Conservation (phyloP, 2,888 invertebrate species). For the Nomada flava region DNA sequence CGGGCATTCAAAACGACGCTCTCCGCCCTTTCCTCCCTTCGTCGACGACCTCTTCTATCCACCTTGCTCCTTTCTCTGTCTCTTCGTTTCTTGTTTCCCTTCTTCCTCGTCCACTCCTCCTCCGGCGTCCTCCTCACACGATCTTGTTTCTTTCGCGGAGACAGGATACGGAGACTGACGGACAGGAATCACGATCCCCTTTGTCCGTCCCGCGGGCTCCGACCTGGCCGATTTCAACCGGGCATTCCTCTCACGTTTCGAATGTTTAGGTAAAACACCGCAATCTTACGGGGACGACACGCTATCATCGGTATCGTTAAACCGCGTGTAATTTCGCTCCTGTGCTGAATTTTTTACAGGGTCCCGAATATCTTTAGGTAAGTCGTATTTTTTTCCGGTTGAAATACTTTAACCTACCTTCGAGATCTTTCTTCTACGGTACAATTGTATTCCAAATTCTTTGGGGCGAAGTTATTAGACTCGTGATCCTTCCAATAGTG, state of each 20-base stretch:
- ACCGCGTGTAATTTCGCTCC: conserved; percentile 36
- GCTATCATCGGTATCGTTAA: conserved; percentile 63
- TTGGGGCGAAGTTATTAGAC: no score
- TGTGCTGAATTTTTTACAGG: conserved; percentile 14
- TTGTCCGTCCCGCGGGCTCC: conserved; percentile 69
- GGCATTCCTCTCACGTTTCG: conserved; percentile 73
- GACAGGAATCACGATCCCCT: conserved; percentile 73
- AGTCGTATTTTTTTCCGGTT: no score
- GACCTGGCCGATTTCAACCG: conserved; percentile 63
- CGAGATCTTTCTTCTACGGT: no score
- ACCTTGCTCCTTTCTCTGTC: conserved; percentile 9
- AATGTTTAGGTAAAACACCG: conserved; percentile 69
- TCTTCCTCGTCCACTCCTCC: conserved; percentile 23
- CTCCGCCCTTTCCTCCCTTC: conserved; percentile 53
- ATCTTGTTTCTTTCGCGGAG: conserved; percentile 70
- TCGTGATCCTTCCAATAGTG: no score
- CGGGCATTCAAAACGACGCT: conserved; percentile 70
- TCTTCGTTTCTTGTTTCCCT: conserved; percentile 9
- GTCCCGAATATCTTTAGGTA: neutral
- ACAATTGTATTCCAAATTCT: no score
- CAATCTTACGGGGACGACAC: conserved; percentile 46
- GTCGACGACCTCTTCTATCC: conserved; percentile 45
- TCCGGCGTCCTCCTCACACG: conserved; percentile 60
- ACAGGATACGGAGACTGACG: conserved; percentile 72
- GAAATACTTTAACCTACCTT: no score